Conservation (phyloP, 1,140 invertebrate genomes). For the Streblospio benedicti region DNA sequence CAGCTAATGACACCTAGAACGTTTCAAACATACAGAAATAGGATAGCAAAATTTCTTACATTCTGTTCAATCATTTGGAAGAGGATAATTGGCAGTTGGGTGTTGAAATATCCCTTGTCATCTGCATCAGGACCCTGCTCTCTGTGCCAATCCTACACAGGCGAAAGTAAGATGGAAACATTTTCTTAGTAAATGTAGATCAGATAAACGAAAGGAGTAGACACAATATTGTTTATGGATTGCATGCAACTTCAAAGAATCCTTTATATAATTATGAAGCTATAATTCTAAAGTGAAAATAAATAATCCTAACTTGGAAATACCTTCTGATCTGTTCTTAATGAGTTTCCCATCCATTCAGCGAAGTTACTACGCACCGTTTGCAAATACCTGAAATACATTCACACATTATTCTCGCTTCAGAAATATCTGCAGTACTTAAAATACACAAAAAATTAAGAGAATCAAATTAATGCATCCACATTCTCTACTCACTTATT, state of each 20-base stretch:
- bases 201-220: not conserved
- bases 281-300: too few relatives aligned
- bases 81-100: conserved; percentile 86
- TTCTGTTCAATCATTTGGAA: conserved; percentile 99
- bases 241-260: too few relatives aligned
- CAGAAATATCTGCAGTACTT: not conserved
- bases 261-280: too few relatives aligned
- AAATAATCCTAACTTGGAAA: too few relatives aligned
- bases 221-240: not conserved
- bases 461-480: conserved; percentile 1
- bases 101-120: conserved; percentile 71
- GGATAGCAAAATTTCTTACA: conserved; percentile 36
- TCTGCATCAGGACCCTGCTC: conserved; percentile 67
- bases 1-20: too few relatives aligned
- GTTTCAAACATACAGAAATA: not conserved
- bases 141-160: conserved; percentile 64
- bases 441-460: not conserved
- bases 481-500: conserved; percentile 61
- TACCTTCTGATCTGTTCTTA: conserved; percentile 1
- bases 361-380: conserved; percentile 86
- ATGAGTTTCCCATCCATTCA: conserved; percentile 69
- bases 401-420: not conserved
- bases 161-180: too few relatives aligned
- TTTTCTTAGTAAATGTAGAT: too few relatives aligned
- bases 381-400: conserved; percentile 50